Evolutionary conservation across 2,113 vertebrate species (phyloP).

Genomic region (Sapayoa aenigma): DNA sequence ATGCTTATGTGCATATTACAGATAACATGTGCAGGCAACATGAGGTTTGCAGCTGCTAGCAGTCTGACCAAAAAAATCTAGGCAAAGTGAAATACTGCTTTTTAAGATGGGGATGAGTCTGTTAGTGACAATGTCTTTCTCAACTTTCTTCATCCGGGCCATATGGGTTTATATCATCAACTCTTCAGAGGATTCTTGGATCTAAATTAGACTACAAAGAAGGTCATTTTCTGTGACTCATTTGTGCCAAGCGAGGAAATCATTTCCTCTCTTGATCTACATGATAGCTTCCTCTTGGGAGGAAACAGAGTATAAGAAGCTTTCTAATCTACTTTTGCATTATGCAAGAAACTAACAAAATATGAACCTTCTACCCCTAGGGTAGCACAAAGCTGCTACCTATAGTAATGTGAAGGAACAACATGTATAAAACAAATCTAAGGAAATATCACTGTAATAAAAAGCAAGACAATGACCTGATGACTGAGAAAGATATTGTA

Average conservation of each 20-base stretch:
- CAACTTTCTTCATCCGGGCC: neutral
- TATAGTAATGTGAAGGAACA: conserved; percentile 15
- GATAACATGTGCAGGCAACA: conserved; percentile 2
- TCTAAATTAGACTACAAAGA: conserved; percentile 66
- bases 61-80: neutral
- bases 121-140: neutral
- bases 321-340: conserved; percentile 51
- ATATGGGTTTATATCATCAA: conserved; percentile 27
- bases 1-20: neutral
- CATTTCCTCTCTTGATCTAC: conserved; percentile 65
- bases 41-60: neutral
- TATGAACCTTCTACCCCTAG: neutral
- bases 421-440: neutral
- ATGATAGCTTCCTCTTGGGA: conserved; percentile 58
- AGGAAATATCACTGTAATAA: neutral
- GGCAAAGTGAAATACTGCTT: neutral
- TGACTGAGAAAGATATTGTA: neutral
- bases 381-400: conserved; percentile 8
- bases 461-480: neutral
- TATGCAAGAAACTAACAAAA: conserved; percentile 50
- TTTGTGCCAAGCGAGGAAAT: conserved; percentile 65
- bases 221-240: conserved; percentile 71
- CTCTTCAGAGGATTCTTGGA: conserved; percentile 54
- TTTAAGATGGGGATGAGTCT: neutral
- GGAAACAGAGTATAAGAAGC: conserved; percentile 57